Evolutionary conservation across 2,797 vertebrate species (phyloP).

Genomic region (Smutsia gigantea): DNA sequence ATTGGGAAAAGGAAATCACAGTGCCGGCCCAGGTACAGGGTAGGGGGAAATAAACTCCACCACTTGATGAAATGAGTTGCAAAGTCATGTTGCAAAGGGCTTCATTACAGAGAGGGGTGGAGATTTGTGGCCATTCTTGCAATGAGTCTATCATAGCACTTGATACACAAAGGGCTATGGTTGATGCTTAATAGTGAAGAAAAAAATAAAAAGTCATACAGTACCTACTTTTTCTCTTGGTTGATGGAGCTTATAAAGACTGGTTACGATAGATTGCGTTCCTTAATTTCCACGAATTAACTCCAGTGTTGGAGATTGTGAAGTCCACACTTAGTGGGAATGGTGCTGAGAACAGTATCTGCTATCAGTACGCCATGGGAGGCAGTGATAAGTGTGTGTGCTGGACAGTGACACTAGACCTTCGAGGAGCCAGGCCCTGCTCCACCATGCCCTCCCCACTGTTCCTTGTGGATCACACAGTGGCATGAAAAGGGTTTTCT

Average conservation of each 20-base stretch:
- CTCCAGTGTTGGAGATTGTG: background rate
- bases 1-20: background rate
- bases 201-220: conserved; percentile 10
- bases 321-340: background rate
- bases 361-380: fast-evolving
- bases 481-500: background rate
- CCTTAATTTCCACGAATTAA: background rate
- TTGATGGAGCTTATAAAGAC: background rate
- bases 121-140: background rate
- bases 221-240: conserved; percentile 13
- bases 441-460: background rate
- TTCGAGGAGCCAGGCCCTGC: background rate
- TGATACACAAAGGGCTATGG: background rate
- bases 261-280: background rate
- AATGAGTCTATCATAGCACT: background rate
- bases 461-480: background rate
- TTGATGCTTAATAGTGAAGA: background rate
- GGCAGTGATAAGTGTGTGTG: fast-evolving
- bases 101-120: background rate
- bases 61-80: background rate
- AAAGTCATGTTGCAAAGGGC: background rate
- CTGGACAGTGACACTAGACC: background rate
- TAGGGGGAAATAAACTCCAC: background rate
- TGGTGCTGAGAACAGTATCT: background rate
- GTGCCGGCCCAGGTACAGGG: background rate